Percentiles rank a stretch among this genome's conserved stretches.
Evolutionary conservation across 2,113 vertebrate species (phyloP).

Genomic region (Plectropomus leopardus): DNA sequence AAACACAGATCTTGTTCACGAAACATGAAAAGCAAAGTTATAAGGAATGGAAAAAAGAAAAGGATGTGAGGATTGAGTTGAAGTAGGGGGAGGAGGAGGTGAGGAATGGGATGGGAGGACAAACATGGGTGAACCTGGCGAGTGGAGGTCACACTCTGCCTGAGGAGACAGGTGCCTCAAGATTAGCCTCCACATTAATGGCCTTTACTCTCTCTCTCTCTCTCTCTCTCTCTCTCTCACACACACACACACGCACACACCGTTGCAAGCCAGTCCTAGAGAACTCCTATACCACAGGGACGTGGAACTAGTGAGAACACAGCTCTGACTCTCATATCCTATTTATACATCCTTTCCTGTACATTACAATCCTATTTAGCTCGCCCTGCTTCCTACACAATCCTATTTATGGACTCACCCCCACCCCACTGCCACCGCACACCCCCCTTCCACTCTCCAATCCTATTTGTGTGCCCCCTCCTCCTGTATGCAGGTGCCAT

Average conservation of each 20-base stretch:
- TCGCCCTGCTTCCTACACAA: constrained; percentile 79
- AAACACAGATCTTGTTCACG: constrained; percentile 13
- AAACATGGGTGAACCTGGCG: constrained; percentile 79
- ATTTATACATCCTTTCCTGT: constrained; percentile 82
- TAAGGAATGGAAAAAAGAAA: constrained; percentile 28
- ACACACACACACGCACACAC: constrained; percentile 13
- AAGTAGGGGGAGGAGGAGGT: constrained; percentile 19
- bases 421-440: constrained; percentile 39
- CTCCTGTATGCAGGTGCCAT: constrained; percentile 80
- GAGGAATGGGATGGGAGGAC: constrained; percentile 68
- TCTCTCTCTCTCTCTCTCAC: no score
- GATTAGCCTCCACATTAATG: constrained; percentile 84
- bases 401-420: constrained; percentile 81
- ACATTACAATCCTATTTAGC: constrained; percentile 86
- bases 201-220: no score
- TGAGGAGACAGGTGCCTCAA: constrained; percentile 80
- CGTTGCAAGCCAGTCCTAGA: constrained; percentile 49
- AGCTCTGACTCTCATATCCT: constrained; percentile 82
- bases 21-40: constrained; percentile 39
- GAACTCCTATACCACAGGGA: constrained; percentile 75
- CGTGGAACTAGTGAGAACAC: constrained; percentile 78
- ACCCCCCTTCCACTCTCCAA: constrained; percentile 65
- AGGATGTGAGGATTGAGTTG: constrained; percentile 32
- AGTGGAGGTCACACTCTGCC: constrained; percentile 84
- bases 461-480: constrained; percentile 81